Evolutionary conservation across 2,888 invertebrate species (phyloP).

Genomic region (Sympetrum striolatum): DNA sequence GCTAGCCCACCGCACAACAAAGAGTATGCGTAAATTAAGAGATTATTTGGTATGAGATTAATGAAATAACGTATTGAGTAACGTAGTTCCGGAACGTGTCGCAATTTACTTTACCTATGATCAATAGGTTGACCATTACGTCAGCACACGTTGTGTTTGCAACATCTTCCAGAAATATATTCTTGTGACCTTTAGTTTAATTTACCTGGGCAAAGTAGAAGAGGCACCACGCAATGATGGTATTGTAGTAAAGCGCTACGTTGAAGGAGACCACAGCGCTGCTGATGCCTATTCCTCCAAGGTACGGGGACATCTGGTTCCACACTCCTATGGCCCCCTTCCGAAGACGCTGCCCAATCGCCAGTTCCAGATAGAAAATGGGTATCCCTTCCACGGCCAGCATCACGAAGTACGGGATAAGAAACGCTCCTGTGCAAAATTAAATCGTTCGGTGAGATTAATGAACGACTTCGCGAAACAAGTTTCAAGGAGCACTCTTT

Average conservation of each 20-base stretch:
- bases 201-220: slow-evolving; percentile 85
- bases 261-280: slow-evolving; percentile 96
- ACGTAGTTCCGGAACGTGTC: no score
- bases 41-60: no score
- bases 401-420: slow-evolving; percentile 97
- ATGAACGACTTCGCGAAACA: no score
- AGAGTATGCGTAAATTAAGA: no score
- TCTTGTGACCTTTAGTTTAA: neutral
- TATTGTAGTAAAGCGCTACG: slow-evolving; percentile 96
- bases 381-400: slow-evolving; percentile 93
- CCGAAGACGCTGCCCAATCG: slow-evolving; percentile 90
- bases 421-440: slow-evolving; percentile 76
- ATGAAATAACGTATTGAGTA: no score
- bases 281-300: slow-evolving; percentile 90
- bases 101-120: no score
- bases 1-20: no score
- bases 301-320: slow-evolving; percentile 89
- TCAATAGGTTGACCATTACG: no score
- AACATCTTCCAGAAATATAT: no score
- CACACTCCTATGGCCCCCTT: slow-evolving; percentile 96
- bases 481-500: no score
- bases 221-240: slow-evolving; percentile 97
- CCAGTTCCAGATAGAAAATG: slow-evolving; percentile 94
- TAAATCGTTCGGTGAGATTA: no score
- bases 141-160: no score